These are phyloP conservation scores for Leptopilina drosophilae DNA, from an alignment of 2,888 invertebrate genomes.

Conservation along the genomic window DNA sequence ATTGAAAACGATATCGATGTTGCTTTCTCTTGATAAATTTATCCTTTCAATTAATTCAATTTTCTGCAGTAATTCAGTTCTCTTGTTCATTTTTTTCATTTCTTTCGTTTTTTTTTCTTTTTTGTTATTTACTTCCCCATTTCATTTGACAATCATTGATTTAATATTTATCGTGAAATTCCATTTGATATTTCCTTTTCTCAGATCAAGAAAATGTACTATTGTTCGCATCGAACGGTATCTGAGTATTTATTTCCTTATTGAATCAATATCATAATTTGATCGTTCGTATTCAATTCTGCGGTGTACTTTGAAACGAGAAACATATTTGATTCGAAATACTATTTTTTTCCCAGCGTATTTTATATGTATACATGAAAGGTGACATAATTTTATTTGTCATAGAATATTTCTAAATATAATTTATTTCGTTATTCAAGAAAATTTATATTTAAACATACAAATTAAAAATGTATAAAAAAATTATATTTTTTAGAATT, in stretches of 20 bases:
- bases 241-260: constrained; percentile 11
- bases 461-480: too few relatives aligned
- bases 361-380: neutral
- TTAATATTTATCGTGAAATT: constrained; percentile 4
- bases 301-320: constrained; percentile 12
- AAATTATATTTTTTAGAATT: too few relatives aligned
- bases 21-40: neutral
- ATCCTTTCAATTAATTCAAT: too few relatives aligned
- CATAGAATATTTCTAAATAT: too few relatives aligned
- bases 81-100: too few relatives aligned
- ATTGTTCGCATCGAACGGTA: constrained; percentile 8
- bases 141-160: neutral
- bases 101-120: neutral
- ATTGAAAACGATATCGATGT: neutral
- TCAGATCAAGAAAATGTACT: constrained; percentile 15
- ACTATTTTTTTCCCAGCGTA: neutral
- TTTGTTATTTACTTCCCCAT: neutral
- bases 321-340: constrained; percentile 4
- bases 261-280: constrained; percentile 17
- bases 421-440: too few relatives aligned
- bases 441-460: too few relatives aligned
- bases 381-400: too few relatives aligned
- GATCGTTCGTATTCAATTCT: constrained; percentile 16
- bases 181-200: constrained; percentile 11
- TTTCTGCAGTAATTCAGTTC: too few relatives aligned